phyloP scores from a whole-genome alignment of 2,888 invertebrate genomes.

The Polydesmus complanatus region DNA sequence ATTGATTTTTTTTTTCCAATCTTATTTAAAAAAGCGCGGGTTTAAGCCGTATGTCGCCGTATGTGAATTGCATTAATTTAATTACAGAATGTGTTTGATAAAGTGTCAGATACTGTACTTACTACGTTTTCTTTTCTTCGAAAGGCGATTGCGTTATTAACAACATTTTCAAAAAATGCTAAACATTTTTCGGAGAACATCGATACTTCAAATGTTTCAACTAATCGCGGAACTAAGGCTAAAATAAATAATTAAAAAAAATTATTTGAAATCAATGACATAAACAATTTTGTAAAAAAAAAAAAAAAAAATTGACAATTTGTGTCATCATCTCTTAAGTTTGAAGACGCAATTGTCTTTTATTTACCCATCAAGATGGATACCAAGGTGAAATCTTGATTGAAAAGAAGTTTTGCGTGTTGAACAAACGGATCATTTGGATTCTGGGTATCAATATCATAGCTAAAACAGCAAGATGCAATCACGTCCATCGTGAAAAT shows the following conservation, averaged over 20 bases:
- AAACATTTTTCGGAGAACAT: background rate
- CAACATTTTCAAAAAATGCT: background rate
- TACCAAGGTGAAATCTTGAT: background rate
- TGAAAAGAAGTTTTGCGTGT: background rate
- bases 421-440: constrained; percentile 3
- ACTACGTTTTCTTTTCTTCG: constrained; percentile 2
- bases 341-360: too few species aligned
- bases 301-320: background rate
- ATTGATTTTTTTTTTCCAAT: too few species aligned
- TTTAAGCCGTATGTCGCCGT: too few species aligned
- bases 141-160: constrained; percentile 3
- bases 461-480: constrained; percentile 4
- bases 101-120: too few species aligned
- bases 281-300: background rate
- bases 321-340: too few species aligned
- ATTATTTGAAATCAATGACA: background rate
- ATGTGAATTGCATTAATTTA: too few species aligned
- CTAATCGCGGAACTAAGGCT: background rate
- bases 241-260: background rate
- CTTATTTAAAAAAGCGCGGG: too few species aligned
- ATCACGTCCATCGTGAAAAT: constrained; percentile 4
- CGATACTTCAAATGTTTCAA: background rate
- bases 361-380: background rate
- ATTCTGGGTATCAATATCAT: constrained; percentile 4
- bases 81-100: too few species aligned